Base-by-base conservation (phyloP, 1,140 invertebrate species). In the Drosophila bocqueti region DNA sequence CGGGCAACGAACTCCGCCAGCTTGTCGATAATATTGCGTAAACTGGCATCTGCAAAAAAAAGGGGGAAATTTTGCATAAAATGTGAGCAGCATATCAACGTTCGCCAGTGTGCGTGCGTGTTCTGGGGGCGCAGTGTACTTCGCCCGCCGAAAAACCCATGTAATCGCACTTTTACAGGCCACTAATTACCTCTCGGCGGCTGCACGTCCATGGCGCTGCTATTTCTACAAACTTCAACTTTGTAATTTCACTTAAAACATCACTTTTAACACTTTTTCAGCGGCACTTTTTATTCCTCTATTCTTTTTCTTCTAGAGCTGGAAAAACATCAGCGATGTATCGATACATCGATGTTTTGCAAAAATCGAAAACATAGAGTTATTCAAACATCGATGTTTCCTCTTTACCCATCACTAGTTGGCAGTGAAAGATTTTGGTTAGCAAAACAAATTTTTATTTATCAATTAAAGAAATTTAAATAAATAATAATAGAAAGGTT, bases 1-100 rank as follows among this genome's bases (percentile, higher is more conserved):
- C 98, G 95, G 72, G 98, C 98, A 61, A 99, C 99, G 95, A 99
- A 99, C 93, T 99, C 97, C 3, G 99, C 99, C 81, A 99, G 94
- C 95, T 99, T 99, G 94, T 99, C 98, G 89, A 99, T 99, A 90
- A 99, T 99, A 94, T 99, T 99, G 63, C 92, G 85, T 66, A 93
- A 91, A 79, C 86, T 89, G 49, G 86, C 79, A 83, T 93, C 92
- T 93, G 57, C 13, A 52, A 66, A 13, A 42, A 42, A 46, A 38
- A 21, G 24, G 31, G 1, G n/a, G 18, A 34, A 52, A 47, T 59
- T 71, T 58, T 42, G 49, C 63, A 77, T 38, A 55, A 50, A 47
- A 55, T 71, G 26, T 69, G 52, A 72, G 77, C 63, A 74, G 76
- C 62, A 63, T 45, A 64, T 68, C 24, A 34, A 45, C 9, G 46